A percentile compares a stretch with the other conserved stretches of the same genome.
Conservation (phyloP, 2,113 vertebrate genomes). For the Thamnophis sirtalis region DNA sequence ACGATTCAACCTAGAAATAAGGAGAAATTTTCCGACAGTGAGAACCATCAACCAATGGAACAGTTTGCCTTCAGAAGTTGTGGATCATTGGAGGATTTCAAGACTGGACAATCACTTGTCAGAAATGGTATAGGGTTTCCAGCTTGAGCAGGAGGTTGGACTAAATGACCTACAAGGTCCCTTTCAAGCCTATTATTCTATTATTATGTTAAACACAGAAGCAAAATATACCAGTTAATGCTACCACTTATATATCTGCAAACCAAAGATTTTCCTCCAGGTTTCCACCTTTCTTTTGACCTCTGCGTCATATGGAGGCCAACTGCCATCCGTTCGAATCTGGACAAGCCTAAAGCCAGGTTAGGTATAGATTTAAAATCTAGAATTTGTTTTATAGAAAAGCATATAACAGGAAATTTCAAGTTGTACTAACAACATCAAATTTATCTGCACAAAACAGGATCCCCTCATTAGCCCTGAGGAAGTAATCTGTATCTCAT, state of each 20-base stretch:
- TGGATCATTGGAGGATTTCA: background rate
- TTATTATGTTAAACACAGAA: background rate
- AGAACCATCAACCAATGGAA: background rate
- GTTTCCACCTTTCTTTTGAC: background rate
- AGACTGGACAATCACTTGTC: background rate
- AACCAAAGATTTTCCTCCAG: background rate
- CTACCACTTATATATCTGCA: background rate
- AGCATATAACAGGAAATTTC: slow-evolving; percentile 33
- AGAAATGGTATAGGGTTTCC: background rate
- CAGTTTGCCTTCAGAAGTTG: background rate
- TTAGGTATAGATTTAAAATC: slow-evolving; percentile 40
- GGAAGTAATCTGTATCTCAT: slow-evolving; percentile 49
- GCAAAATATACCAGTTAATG: background rate
- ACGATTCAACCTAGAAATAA: background rate
- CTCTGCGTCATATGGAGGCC: background rate
- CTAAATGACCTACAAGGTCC: background rate
- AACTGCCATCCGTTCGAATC: background rate
- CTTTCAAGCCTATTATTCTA: background rate
- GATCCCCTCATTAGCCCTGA: slow-evolving; percentile 44
- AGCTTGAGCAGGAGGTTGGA: background rate
- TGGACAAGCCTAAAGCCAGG: background rate
- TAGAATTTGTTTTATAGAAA: slow-evolving; percentile 33
- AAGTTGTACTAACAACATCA: slow-evolving; percentile 38
- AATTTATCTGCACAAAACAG: slow-evolving; percentile 34
- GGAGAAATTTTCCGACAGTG: background rate